Conservation (phyloP, 2,113 vertebrate genomes). For the Limanda limanda region DNA sequence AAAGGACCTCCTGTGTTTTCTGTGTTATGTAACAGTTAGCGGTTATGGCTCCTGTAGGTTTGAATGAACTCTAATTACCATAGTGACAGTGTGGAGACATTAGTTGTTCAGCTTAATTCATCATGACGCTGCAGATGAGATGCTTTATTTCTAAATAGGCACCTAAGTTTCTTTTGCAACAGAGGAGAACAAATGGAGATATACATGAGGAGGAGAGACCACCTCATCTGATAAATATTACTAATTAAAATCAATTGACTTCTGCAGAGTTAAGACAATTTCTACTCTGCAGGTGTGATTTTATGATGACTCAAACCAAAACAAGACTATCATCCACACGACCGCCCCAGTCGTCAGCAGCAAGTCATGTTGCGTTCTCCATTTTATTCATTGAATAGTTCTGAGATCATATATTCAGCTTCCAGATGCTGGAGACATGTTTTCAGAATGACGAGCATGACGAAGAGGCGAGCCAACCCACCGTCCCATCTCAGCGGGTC, state of each 20-base stretch:
- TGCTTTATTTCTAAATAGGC: background rate
- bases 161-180: conserved; percentile 1
- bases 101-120: background rate
- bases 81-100: background rate
- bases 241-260: conserved; percentile 64
- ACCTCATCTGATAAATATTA: conserved; percentile 49
- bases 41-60: background rate
- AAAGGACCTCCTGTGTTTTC: background rate
- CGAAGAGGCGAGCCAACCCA: background rate
- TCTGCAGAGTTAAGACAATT: conserved; percentile 28
- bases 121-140: background rate
- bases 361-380: conserved; percentile 8
- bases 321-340: conserved; percentile 26
- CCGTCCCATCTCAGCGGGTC: too few relatives aligned
- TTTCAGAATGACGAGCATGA: background rate
- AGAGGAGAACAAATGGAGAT: conserved; percentile 36
- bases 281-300: conserved; percentile 44
- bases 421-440: background rate
- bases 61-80: background rate
- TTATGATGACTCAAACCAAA: conserved; percentile 51
- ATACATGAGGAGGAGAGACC: conserved; percentile 24
- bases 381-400: conserved; percentile 7
- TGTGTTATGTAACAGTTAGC: background rate
- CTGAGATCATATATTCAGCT: background rate
- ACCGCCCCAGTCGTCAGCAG: conserved; percentile 18